phyloP scores from a whole-genome alignment of 2,888 invertebrate genomes.

The Brachylomia viminalis region DNA sequence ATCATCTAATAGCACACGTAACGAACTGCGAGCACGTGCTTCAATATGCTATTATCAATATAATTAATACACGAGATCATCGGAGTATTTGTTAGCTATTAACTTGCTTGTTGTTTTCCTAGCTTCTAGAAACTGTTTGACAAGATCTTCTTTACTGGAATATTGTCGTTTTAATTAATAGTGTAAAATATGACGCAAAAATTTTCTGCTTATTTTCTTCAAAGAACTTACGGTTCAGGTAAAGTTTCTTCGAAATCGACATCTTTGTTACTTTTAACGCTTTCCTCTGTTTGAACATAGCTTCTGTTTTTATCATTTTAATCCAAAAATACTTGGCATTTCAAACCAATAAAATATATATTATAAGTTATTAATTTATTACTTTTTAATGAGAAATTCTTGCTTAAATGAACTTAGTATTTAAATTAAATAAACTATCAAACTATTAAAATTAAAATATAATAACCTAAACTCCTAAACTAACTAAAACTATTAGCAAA shows the following conservation, averaged over 20 bases:
- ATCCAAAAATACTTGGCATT: background rate
- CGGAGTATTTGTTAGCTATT: constrained; percentile 9
- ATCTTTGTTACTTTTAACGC: background rate
- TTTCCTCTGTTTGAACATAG: background rate
- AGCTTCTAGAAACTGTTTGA: background rate
- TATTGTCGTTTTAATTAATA: background rate
- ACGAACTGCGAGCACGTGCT: constrained; percentile 65
- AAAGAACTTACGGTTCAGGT: too few relatives aligned
- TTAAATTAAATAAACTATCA: too few relatives aligned
- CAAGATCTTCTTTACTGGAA: background rate
- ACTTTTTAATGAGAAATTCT: too few relatives aligned
- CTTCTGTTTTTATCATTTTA: background rate
- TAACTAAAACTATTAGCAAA: too few relatives aligned
- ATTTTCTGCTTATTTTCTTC: too few relatives aligned
- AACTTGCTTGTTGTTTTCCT: constrained; percentile 19
- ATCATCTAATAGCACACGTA: constrained; percentile 61
- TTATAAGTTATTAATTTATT: too few relatives aligned
- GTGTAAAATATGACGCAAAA: background rate
- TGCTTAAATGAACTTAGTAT: too few relatives aligned
- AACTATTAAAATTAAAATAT: too few relatives aligned
- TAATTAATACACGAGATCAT: constrained; percentile 47
- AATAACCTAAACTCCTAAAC: too few relatives aligned
- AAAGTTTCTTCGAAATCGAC: background rate
- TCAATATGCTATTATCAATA: constrained; percentile 60
- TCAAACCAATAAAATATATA: too few relatives aligned